Base-by-base conservation (phyloP, 2,113 vertebrate species). In the Onychorhynchus coronatus region DNA sequence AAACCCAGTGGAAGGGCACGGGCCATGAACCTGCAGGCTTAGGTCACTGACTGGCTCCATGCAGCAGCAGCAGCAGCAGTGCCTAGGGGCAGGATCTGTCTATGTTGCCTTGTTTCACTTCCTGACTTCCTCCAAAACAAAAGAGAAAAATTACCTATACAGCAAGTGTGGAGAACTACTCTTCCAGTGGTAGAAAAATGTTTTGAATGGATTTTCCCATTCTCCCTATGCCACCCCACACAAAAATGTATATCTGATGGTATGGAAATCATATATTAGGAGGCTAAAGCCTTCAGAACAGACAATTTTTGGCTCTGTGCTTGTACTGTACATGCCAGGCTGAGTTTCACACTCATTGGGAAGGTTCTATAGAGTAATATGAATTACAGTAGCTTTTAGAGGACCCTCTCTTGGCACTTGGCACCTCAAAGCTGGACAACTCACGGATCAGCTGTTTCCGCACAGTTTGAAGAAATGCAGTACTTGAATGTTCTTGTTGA, bases 1-100 rank as follows among this genome's bases (percentile, higher is more conserved):
- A 87, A 89, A 62, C 9, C 6, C 30, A 37, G 24, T 6, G 6
- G 53, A 76, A 47, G 18, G 65, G 37, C 3, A 4, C 0, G 2
- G 61, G 55, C 25, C 0, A 0, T 23, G 42, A 49, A 35, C 28
- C 5, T 5, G 3, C 0, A 3, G 20, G 33, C 9, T 91, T 14
- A 44, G 22, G 8, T 89, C 44, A 33, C 31, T 55, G 30, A 24
- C n/a, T 6, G 3, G 12, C 6, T 65, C 44, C 22, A 30, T 0
- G 4, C 37, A 79, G n/a, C n/a, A n/a, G 18, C 58, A 65, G 33
- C 25, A 59, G 56, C 61, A 74, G 65, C 65, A 55, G 23, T 30
- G 59, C 47, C 42, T 50, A 61, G 33, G 22, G 30, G 16, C 19
- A 92, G 15, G 24, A 67, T 52, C 39, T 76, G 3, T 55, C 27